Conservation (phyloP, 2,113 vertebrate species). For the Pelobates fuscus region DNA sequence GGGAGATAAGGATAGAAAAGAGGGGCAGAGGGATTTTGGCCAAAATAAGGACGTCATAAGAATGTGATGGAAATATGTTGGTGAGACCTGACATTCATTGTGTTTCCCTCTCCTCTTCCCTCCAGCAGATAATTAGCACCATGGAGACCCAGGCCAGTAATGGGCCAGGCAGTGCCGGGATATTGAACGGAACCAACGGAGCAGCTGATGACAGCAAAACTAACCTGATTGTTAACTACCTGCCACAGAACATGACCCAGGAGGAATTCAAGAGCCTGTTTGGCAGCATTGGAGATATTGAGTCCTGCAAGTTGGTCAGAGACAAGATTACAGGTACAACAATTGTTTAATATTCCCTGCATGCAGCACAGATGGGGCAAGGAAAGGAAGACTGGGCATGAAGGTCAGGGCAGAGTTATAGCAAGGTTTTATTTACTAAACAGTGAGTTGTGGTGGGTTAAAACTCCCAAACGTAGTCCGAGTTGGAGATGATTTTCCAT, state of each 20-base stretch:
- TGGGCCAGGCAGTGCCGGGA: conserved; percentile 82
- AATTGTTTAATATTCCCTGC: neutral
- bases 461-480: too few relatives aligned
- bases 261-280: conserved; percentile 96
- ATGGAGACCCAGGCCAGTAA: conserved; percentile 98
- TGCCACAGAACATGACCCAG: conserved; percentile 97
- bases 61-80: neutral
- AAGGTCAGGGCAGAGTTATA: too few relatives aligned
- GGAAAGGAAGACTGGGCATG: too few relatives aligned
- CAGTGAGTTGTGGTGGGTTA: too few relatives aligned
- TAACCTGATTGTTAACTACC: conserved; percentile 96
- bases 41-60: too few relatives aligned
- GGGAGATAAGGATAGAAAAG: too few relatives aligned
- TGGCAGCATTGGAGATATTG: conserved; percentile 93
- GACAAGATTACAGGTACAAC: conserved; percentile 90
- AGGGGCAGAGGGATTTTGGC: too few relatives aligned
- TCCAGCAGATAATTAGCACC: conserved; percentile 97
- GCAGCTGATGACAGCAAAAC: conserved; percentile 94
- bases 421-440: too few relatives aligned
- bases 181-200: conserved; percentile 85
- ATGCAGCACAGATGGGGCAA: too few relatives aligned
- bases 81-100: conserved; percentile 33
- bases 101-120: conserved; percentile 60
- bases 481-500: too few relatives aligned
- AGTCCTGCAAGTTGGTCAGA: conserved; percentile 92